Conservation (phyloP, 2,797 vertebrate species). For the Molothrus ater region DNA sequence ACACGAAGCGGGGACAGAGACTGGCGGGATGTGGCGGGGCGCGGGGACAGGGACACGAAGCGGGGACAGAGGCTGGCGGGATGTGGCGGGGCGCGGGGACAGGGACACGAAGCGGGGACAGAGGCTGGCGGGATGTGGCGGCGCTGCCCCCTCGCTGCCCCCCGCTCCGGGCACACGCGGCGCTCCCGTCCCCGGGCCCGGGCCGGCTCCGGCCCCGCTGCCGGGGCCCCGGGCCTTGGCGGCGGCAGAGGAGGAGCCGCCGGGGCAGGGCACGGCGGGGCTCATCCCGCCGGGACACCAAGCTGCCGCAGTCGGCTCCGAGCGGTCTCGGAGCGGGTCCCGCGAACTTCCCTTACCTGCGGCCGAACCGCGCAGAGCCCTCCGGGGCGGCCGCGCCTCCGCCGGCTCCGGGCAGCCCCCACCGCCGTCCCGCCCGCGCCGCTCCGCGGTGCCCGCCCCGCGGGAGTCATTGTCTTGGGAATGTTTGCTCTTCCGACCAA, state of each 20-base stretch:
- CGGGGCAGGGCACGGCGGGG: background rate
- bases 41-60: background rate
- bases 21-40: too few species aligned
- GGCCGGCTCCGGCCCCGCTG: background rate
- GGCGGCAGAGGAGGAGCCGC: background rate
- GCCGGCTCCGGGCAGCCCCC: background rate
- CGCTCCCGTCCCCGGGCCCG: background rate
- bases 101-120: background rate
- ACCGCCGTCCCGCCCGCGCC: background rate
- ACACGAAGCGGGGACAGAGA: too few species aligned
- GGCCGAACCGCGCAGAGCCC: background rate
- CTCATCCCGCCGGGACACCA: background rate
- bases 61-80: too few species aligned
- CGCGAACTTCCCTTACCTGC: conserved; percentile 22
- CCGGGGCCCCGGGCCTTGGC: background rate
- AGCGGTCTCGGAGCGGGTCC: background rate
- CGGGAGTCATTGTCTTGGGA: background rate
- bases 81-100: too few species aligned
- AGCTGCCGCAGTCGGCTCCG: background rate
- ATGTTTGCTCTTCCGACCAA: background rate
- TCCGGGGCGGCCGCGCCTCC: background rate
- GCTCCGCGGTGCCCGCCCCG: background rate
- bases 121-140: background rate
- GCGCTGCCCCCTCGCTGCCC: background rate
- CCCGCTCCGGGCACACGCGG: background rate